Base-by-base conservation (phyloP, 2,113 vertebrate genomes). In the Tyrannus savana region DNA sequence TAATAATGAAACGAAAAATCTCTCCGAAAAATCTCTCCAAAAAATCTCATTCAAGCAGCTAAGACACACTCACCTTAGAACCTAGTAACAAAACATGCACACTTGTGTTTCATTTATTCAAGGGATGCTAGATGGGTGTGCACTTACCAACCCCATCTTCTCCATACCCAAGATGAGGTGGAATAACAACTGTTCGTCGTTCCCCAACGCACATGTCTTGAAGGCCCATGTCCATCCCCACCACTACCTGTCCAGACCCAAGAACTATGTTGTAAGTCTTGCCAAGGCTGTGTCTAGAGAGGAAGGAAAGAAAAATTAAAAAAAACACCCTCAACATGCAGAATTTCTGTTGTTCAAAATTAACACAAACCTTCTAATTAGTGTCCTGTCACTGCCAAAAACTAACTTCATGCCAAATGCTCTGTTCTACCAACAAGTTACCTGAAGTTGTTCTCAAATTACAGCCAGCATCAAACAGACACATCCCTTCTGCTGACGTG, bases 201-300 rank as follows among this genome's bases (percentile, higher is more conserved):
- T 99, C 99, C 53, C 99, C 99, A 1, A 99, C 98, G 28, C 99
- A 99, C 99, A 99, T 99, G 84, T 98, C 98, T 80, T 98, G 84
- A 46, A 99, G 98, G 14, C 99, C 99, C 46, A 99, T 98, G 95
- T 99, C 99, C 99, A 99, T 99, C 14, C 99, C 99, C 46, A 98
- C 37, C 46, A 99, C 99, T 9, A 99, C 98, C 90, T 99, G 99
- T 30, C 99, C 99, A 21, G 98, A 98, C 17, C 99, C 99, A 97
- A 99, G 96, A 21, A 99, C 99, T 10, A 99, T 98, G 96, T 99
- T 98, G 84, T 99, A 99, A 0, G 99, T 99, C 96, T 99, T 99
- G 76, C 98, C 99, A 96, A 99, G 99, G 75, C 96, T 99, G 96
- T 99, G 96, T 73, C 99, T 99, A 94, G 33, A 97, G 69, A 81